Percentiles rank a stretch among this genome's conserved stretches.
Conservation (phyloP, 2,888 invertebrate genomes). For the Leucozona laternaria region DNA sequence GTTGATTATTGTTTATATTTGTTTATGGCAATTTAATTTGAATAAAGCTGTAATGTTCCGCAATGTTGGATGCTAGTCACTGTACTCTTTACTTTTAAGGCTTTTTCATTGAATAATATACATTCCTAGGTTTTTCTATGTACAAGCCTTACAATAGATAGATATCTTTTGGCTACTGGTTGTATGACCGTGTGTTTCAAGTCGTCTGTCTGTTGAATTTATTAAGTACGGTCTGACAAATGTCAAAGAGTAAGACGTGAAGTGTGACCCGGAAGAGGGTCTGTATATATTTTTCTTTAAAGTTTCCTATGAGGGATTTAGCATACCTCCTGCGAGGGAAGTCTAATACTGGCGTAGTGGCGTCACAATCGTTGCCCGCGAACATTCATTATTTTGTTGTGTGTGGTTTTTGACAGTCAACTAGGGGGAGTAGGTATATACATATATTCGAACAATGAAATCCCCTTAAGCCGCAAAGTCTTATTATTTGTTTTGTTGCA, state of each 20-base stretch:
- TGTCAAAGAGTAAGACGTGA: conserved; percentile 23
- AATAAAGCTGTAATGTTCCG: conserved; percentile 68
- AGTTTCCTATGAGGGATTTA: conserved; percentile 10
- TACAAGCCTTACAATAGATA: conserved; percentile 35
- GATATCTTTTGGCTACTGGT: conserved; percentile 29
- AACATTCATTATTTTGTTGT: conserved; percentile 57
- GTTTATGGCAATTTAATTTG: conserved; percentile 70
- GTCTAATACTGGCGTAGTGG: background rate
- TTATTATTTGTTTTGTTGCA: conserved; percentile 66
- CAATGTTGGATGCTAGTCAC: conserved; percentile 53
- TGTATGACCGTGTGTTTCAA: conserved; percentile 29
- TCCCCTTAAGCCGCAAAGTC: conserved; percentile 49
- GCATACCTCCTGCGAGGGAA: conserved; percentile 1
- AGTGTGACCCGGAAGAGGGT: conserved; percentile 70
- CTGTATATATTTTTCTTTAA: conserved; percentile 7
- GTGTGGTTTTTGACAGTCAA: conserved; percentile 52
- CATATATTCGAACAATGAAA: conserved; percentile 48
- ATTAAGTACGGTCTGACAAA: conserved; percentile 47
- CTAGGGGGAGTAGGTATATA: conserved; percentile 8
- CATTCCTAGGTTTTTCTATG: background rate
- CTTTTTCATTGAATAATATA: background rate
- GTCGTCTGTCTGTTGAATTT: conserved; percentile 51
- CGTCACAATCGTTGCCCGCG: background rate
- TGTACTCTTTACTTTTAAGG: conserved; percentile 45
- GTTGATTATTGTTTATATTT: conserved; percentile 61